Conservation (phyloP, 2,113 vertebrate genomes). For the Aegotheles bennettii region DNA sequence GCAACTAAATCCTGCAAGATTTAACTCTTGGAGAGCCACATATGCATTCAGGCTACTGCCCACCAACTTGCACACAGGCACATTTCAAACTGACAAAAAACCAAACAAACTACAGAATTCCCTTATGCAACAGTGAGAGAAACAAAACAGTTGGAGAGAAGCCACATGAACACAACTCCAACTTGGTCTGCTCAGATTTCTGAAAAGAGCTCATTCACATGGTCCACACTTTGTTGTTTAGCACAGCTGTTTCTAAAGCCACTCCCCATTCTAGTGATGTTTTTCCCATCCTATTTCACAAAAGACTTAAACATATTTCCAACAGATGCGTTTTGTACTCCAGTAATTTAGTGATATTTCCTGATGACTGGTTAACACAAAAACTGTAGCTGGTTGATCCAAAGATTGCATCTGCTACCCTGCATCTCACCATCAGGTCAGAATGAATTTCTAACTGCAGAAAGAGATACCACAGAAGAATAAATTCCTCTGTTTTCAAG, state of each 20-base stretch:
- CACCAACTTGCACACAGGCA: not conserved
- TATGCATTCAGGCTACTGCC: not conserved
- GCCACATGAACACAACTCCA: not conserved
- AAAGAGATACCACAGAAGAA: not conserved
- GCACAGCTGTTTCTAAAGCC: not conserved
- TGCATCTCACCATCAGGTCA: not conserved
- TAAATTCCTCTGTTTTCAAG: not conserved
- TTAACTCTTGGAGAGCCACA: not conserved
- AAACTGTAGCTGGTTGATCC: slow-evolving; percentile 34
- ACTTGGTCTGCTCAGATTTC: accelerated
- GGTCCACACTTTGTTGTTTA: accelerated
- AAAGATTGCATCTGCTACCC: slow-evolving; percentile 35
- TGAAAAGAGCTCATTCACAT: not conserved
- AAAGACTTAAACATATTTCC: slow-evolving; percentile 2
- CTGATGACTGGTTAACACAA: slow-evolving; percentile 5
- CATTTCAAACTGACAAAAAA: not conserved
- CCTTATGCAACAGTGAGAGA: not conserved
- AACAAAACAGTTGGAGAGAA: not conserved
- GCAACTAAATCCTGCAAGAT: not conserved
- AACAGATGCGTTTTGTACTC: slow-evolving; percentile 19
- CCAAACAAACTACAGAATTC: not conserved
- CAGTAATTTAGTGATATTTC: slow-evolving; percentile 17
- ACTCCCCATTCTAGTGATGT: not conserved
- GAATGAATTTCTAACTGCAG: not conserved
- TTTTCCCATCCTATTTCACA: not conserved